phyloP scores from a whole-genome alignment of 2,888 invertebrate species.

The Lasioglossum morio region DNA sequence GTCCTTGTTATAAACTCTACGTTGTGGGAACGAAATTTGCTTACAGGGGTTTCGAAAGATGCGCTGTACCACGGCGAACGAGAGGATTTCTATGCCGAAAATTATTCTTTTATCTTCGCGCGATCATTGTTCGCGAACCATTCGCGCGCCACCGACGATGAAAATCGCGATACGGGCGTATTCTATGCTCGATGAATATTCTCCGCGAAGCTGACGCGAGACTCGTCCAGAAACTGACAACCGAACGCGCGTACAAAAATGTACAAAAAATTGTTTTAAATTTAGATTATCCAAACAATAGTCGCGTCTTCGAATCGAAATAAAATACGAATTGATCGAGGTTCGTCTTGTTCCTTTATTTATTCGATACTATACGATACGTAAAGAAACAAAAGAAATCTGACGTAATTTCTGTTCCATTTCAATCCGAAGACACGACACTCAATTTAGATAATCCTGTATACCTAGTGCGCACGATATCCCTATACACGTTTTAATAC shows the following conservation, averaged over 20 bases:
- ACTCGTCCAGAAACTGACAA: neutral
- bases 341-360: neutral
- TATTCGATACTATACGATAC: neutral
- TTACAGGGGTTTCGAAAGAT: conserved; percentile 55
- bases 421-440: neutral
- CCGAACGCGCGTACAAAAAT: neutral
- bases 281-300: neutral
- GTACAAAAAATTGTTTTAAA: neutral
- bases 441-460: neutral
- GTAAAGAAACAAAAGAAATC: neutral
- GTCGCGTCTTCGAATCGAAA: neutral
- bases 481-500: neutral
- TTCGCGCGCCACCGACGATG: neutral
- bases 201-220: neutral
- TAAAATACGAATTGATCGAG: neutral
- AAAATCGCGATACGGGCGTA: neutral
- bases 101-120: conserved; percentile 28
- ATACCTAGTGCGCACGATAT: neutral
- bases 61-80: conserved; percentile 26
- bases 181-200: neutral
- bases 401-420: neutral
- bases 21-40: conserved; percentile 60
- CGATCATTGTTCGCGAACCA: conserved; percentile 2
- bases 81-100: conserved; percentile 45
- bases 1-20: conserved; percentile 61